Evolutionary conservation across 1,140 invertebrate species (phyloP).

Genomic region (Uloborus diversus): DNA sequence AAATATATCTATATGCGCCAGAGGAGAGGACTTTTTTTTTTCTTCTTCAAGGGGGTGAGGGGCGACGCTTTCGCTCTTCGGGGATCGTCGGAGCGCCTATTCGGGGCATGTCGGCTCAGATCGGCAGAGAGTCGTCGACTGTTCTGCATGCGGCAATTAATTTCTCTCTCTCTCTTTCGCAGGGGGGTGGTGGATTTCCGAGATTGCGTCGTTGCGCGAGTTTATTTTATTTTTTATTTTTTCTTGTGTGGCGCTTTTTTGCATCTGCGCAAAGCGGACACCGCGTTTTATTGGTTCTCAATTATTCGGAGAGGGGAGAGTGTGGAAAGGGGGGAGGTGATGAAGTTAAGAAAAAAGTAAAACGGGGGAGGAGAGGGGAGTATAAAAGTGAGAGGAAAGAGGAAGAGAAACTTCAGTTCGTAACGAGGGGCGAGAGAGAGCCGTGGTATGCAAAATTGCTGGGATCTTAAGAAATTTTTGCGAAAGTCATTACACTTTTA

Average conservation of each 20-base stretch:
- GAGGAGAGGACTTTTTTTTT: not conserved
- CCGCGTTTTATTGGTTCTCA: constrained; percentile 44
- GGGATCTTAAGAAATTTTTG: too few species aligned
- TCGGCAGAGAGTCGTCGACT: constrained; percentile 11
- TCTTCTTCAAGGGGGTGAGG: not conserved
- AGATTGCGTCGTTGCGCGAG: constrained; percentile 42
- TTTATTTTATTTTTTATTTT: too few species aligned
- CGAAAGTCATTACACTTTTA: too few species aligned
- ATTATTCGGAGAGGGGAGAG: constrained; percentile 29
- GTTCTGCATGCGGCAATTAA: constrained; percentile 48
- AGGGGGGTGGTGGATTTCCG: too few species aligned
- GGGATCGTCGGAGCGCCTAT: not conserved
- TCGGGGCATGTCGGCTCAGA: not conserved
- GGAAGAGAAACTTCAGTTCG: not conserved
- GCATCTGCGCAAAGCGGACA: constrained; percentile 46
- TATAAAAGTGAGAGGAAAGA: not conserved
- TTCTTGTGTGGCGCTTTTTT: constrained; percentile 48
- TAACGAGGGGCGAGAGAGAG: not conserved
- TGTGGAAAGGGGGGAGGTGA: not conserved
- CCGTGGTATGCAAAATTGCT: not conserved
- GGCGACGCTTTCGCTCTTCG: not conserved
- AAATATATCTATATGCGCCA: not conserved
- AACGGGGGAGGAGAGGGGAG: not conserved
- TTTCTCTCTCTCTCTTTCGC: too few species aligned
- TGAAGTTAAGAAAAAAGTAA: not conserved